Base-by-base conservation (phyloP, 2,113 vertebrate species). In the Heliornis fulica region DNA sequence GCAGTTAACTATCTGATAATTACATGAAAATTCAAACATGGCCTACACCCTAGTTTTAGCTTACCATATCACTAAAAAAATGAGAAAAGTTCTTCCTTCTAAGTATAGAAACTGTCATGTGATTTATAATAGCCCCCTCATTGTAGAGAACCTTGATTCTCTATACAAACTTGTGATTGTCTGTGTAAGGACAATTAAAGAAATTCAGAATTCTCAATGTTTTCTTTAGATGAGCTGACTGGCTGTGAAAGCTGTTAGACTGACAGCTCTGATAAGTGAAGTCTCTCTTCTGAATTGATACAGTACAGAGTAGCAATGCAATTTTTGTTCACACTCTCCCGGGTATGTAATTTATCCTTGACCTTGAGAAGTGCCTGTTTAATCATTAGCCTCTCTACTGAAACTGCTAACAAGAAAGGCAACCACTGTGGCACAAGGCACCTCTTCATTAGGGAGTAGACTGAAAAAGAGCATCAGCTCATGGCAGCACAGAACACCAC, bases 381-480 rank as follows among this genome's bases (percentile, higher is more conserved):
- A 94, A 87, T 78, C 89, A 68, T 50, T 54, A 50, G 88, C 26
- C 61, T 83, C 84, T 79, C 61, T 22, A 10, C 76, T 46, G 53
- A 84, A 65, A 40, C 32, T 40, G 68, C 71, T 90, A 78, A 89
- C 78, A 81, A 87, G 89, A 87, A 91, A 92, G 74, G 86, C 85
- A 93, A 89, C 72, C 57, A 16, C 50, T 34, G 76, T 11, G 50
- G 68, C 70, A 40, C 48, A 63, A 56, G 84, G 68, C 66, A 83
- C 56, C 77, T 74, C 59, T 77, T 81, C 90, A 38, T 38, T 22
- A 69, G 78, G 75, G 75, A 94, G 69, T 4, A 38, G 60, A 32
- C 65, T 22, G 41, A 66, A 69, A 66, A 88, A 65, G 54, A 88
- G n/a, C 88, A 76, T 43, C 66, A 61, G 53, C 45, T 77, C 79